A percentile compares a stretch with the other conserved stretches of the same genome.
phyloP scores from a whole-genome alignment of 1,140 invertebrate species.

The Trachymyrmex septentrionalis region DNA sequence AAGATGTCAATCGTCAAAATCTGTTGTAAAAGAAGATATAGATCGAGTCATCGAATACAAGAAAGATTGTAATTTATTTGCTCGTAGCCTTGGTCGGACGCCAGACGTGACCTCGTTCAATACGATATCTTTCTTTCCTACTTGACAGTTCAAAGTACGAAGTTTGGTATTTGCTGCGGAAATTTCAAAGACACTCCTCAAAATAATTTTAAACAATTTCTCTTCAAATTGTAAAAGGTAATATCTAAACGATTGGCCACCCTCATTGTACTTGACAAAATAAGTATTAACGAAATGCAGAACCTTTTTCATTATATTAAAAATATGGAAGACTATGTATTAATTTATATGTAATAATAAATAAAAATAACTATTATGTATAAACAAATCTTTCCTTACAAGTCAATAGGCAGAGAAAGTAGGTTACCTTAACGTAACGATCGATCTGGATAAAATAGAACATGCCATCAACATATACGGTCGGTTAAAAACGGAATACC shows the following conservation, averaged over 20 bases:
- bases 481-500: constrained; percentile 10
- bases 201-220: not conserved
- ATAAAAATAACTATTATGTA: constrained; percentile 18
- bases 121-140: constrained; percentile 19
- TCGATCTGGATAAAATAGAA: constrained; percentile 50
- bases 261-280: not conserved
- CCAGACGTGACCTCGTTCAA: constrained; percentile 37
- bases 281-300: not conserved
- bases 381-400: not conserved
- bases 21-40: constrained; percentile 1
- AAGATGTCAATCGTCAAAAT: not conserved
- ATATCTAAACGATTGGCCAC: not conserved
- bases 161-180: not conserved
- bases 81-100: constrained; percentile 52
- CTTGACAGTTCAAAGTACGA: not conserved
- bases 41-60: constrained; percentile 29
- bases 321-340: not conserved
- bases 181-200: not conserved
- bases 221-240: not conserved
- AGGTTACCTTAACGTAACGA: constrained; percentile 38
- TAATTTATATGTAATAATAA: constrained; percentile 36
- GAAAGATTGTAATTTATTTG: constrained; percentile 37
- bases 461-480: constrained; percentile 27
- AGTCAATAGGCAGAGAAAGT: constrained; percentile 29
- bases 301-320: not conserved